Percentiles rank a stretch among this genome's conserved stretches.
Conservation (phyloP, 2,888 invertebrate genomes). For the Phaonia tiefii region DNA sequence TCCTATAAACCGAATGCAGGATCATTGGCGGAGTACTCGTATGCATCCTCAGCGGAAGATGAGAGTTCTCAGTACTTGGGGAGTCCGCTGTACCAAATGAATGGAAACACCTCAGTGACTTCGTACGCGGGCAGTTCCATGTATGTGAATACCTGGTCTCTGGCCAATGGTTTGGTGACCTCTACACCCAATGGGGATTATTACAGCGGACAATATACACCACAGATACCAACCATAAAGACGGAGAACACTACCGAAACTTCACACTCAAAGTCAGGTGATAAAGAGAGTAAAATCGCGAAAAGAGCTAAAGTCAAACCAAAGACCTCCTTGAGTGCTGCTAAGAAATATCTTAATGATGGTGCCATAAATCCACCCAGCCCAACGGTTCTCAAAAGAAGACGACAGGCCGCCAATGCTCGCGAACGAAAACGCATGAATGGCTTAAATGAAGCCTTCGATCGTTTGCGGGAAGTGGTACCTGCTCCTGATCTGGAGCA, state of each 20-base stretch:
- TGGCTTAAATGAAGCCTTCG: slow-evolving; percentile 89
- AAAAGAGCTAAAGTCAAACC: slow-evolving; percentile 5
- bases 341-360: slow-evolving; percentile 1
- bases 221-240: background rate
- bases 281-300: background rate
- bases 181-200: slow-evolving; percentile 4
- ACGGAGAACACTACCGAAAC: background rate
- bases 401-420: slow-evolving; percentile 88
- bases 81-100: slow-evolving; percentile 73
- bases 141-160: slow-evolving; percentile 54
- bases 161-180: slow-evolving; percentile 20
- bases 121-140: slow-evolving; percentile 23
- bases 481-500: slow-evolving; percentile 87
- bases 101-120: slow-evolving; percentile 21
- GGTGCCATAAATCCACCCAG: slow-evolving; percentile 79
- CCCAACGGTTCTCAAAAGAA: slow-evolving; percentile 83
- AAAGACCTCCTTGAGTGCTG: background rate
- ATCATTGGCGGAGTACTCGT: slow-evolving; percentile 70
- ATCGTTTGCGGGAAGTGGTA: slow-evolving; percentile 86
- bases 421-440: slow-evolving; percentile 88
- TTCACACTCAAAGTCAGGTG: background rate
- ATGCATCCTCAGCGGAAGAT: slow-evolving; percentile 75
- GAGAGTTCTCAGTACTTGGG: slow-evolving; percentile 76
- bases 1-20: slow-evolving; percentile 38
- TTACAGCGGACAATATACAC: slow-evolving; percentile 2